Evolutionary conservation across 2,113 vertebrate species (phyloP).

Genomic region (Dipodomys ordii): DNA sequence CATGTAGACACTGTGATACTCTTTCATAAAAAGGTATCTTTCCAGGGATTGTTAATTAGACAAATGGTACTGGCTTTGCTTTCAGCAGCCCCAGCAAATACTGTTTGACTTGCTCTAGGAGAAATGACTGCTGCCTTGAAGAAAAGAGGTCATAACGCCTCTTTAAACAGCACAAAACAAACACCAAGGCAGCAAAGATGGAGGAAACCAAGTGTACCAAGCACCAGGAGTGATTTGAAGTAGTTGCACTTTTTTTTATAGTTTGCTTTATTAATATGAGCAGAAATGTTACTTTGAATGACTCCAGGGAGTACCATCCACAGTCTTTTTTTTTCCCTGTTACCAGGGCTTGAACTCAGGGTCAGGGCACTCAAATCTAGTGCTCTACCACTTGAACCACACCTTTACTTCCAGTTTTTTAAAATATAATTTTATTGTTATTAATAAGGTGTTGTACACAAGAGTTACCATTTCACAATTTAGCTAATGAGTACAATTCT

Average conservation of each 20-base stretch:
- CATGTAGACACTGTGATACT: constrained; percentile 15
- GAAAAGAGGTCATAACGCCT: constrained; percentile 69
- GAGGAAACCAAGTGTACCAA: constrained; percentile 34
- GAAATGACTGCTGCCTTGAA: constrained; percentile 54
- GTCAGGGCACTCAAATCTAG: too few relatives aligned
- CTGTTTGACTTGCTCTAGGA: constrained; percentile 76
- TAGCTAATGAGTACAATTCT: too few relatives aligned
- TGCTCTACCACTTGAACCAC: too few relatives aligned
- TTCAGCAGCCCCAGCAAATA: constrained; percentile 43
- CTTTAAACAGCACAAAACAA: constrained; percentile 81
- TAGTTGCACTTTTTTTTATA: constrained; percentile 20
- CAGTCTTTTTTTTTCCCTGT: neutral
- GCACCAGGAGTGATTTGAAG: neutral
- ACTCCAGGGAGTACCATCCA: neutral
- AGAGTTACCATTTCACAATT: too few relatives aligned
- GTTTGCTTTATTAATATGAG: neutral
- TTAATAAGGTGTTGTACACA: too few relatives aligned
- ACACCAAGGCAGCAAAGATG: constrained; percentile 63
- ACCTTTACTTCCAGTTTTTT: too few relatives aligned
- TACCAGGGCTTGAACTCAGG: too few relatives aligned
- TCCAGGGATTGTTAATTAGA: constrained; percentile 56
- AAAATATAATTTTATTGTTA: too few relatives aligned
- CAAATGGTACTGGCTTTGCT: constrained; percentile 76
- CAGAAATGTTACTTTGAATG: neutral
- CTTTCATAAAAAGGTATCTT: constrained; percentile 41